Evolutionary conservation across 2,113 vertebrate species (phyloP).

Genomic region (Stictonetta naevosa): DNA sequence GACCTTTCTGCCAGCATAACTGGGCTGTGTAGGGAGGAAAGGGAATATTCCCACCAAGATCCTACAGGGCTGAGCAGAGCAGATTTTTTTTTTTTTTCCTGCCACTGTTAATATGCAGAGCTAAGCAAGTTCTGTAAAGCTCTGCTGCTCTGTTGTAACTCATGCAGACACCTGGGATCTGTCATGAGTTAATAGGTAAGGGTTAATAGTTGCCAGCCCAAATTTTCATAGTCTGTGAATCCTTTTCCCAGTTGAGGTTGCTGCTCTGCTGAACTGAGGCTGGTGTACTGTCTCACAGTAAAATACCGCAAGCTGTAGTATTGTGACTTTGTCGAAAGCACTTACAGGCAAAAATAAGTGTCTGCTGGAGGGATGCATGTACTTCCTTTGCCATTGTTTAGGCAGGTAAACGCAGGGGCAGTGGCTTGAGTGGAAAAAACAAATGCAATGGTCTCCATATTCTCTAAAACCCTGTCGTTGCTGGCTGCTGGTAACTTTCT

Average conservation of each 20-base stretch:
- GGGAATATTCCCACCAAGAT: background rate
- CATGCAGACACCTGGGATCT: background rate
- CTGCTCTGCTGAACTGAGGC: background rate
- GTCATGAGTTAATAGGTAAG: background rate
- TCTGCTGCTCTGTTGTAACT: background rate
- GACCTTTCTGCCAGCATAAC: background rate
- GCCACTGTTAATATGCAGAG: background rate
- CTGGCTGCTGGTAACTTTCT: background rate
- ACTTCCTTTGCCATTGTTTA: background rate
- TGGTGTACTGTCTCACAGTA: background rate
- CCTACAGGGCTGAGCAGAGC: background rate
- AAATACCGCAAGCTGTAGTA: background rate
- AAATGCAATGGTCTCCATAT: background rate
- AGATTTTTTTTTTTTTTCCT: slow-evolving; percentile 27
- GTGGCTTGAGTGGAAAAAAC: background rate
- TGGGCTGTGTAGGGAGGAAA: background rate
- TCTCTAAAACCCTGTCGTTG: background rate
- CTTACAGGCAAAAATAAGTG: background rate
- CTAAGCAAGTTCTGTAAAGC: background rate
- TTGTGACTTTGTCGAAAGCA: background rate
- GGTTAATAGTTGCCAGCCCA: background rate
- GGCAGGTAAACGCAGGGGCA: background rate
- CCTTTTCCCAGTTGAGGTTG: background rate
- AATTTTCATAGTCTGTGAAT: background rate
- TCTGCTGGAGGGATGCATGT: rapidly evolving